Evolutionary conservation across 2,113 vertebrate genomes (phyloP), one percentile per base, ranked within the genome.

Genomic region (Tetrao urogallus): DNA sequence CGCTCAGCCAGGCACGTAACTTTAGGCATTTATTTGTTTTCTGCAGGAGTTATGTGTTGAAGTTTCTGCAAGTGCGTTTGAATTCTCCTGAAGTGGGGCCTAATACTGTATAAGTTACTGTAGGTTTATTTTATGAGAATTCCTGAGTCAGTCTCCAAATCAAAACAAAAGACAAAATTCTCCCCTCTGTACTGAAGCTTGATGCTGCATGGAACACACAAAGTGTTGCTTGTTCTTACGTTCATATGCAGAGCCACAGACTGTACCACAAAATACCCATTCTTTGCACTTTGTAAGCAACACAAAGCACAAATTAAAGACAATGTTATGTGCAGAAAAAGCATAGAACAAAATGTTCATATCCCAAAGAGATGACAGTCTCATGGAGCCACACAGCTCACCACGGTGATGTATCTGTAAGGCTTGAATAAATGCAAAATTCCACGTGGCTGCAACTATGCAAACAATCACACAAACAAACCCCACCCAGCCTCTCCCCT

Each of bases 161-260:
- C 10, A 7, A 47, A 85, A 38, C 30, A 45, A 63, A 61, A 88
- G 64, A 48, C 38, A 25, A 71, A 64, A 21, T 19, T 45, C 42
- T 74, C 10, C 66, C 42, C 48, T n/a, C 1, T 48, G 0, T 21
- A n/a, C 57, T 3, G 43, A 32, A 24, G 17, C 0, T 43, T 2
- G n/a, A 12, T 7, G 48, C 56, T 47, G 4, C 36, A 64, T 3
- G 18, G 70, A 63, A 64, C 6, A 0, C 32, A 1, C 34, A 8
- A 32, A 56, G 48, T 40, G 27, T 50, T 22, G 65, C 2, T 72
- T 65, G 22, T 19, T 72, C 27, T 0, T 4, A 25, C 15, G 2
- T 2, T 76, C 71, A 19, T 32, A 5, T 4, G 22, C 27, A 11
- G 56, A 91, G 52, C 48, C 50, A 16, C 67, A 56, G 45, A 0